phyloP scores from a whole-genome alignment of 2,113 vertebrate genomes.

The Calyptommatus sinebrachiatus region DNA sequence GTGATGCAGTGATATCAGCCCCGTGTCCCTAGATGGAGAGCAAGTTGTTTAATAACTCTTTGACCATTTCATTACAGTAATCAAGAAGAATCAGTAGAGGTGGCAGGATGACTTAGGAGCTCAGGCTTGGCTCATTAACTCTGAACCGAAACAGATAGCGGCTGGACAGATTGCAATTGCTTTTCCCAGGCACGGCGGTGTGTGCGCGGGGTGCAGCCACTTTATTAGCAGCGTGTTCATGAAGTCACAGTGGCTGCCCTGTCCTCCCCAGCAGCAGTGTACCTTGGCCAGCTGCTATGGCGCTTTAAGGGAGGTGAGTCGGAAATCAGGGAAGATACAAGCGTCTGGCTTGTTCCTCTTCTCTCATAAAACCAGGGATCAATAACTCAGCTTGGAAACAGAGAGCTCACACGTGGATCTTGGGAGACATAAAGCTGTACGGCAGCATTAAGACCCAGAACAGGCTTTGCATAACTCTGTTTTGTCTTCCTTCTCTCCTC shows the following conservation, averaged over 20 bases:
- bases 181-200: slow-evolving; percentile 2
- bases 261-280: background rate
- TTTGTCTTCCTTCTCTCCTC: background rate
- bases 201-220: background rate
- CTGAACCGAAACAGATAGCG: slow-evolving; percentile 31
- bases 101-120: slow-evolving; percentile 41
- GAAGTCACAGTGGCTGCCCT: background rate
- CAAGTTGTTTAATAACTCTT: slow-evolving; percentile 37
- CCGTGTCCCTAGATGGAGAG: slow-evolving; percentile 19
- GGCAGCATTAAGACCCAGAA: background rate
- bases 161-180: slow-evolving; percentile 35
- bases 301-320: background rate
- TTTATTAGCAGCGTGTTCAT: slow-evolving; percentile 21
- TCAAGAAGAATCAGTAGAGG: slow-evolving; percentile 37
- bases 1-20: background rate
- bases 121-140: slow-evolving; percentile 34
- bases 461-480: background rate
- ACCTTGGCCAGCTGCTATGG: background rate
- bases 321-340: background rate
- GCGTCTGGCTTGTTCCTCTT: background rate
- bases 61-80: slow-evolving; percentile 40
- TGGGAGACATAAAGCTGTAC: background rate
- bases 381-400: too few species aligned
- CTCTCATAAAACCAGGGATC: too few species aligned
- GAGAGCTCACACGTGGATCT: background rate